phyloP scores from a whole-genome alignment of 2,888 invertebrate genomes.

The Dynastes maya region DNA sequence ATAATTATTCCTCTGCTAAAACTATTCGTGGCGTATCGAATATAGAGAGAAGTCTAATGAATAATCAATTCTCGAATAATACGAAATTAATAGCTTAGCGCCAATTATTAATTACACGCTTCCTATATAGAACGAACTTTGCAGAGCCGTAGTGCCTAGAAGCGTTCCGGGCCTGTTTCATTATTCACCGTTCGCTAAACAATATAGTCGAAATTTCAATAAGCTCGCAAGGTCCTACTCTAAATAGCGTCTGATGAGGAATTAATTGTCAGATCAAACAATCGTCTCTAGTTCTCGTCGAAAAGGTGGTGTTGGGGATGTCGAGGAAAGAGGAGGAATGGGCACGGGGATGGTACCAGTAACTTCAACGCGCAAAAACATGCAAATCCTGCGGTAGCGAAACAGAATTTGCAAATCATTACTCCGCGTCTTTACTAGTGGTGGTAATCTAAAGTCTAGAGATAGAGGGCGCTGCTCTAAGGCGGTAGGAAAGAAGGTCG shows the following conservation, averaged over 20 bases:
- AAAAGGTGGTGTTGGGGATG: background rate
- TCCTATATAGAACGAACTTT: background rate
- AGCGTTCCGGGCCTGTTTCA: background rate
- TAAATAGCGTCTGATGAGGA: slow-evolving; percentile 36
- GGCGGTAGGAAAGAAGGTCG: background rate
- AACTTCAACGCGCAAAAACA: slow-evolving; percentile 30
- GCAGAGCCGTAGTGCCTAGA: background rate
- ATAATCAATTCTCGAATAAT: slow-evolving; percentile 18
- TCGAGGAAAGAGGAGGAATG: background rate
- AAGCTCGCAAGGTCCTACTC: slow-evolving; percentile 3
- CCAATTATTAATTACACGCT: background rate
- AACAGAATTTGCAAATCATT: slow-evolving; percentile 42
- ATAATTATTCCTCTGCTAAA: no score
- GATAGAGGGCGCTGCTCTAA: background rate
- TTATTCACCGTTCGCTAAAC: slow-evolving; percentile 19
- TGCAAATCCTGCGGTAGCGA: slow-evolving; percentile 31
- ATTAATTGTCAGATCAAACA: slow-evolving; percentile 44
- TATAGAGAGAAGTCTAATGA: background rate
- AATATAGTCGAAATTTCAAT: slow-evolving; percentile 42
- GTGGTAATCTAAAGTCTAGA: no score
- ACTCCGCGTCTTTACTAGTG: background rate
- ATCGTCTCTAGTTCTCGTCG: slow-evolving; percentile 8
- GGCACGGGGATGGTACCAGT: background rate
- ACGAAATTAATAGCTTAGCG: slow-evolving; percentile 15
- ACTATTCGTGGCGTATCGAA: no score